phyloP scores from a whole-genome alignment of 2,888 invertebrate species.

The Latrodectus elegans region DNA sequence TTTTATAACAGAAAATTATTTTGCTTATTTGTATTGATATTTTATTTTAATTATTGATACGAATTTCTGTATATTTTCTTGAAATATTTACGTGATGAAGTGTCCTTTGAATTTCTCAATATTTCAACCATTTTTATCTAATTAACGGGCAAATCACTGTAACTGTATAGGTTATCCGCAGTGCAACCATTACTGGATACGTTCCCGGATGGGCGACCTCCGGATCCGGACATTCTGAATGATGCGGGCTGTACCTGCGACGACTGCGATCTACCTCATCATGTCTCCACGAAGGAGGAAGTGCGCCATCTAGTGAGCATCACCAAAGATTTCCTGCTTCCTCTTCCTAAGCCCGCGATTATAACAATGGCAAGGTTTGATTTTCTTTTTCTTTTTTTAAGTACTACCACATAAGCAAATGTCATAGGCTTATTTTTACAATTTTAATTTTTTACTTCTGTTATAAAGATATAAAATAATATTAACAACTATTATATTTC shows the following conservation, averaged over 20 bases:
- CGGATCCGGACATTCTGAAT: conserved; percentile 80
- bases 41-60: background rate
- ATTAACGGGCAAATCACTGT: background rate
- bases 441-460: too few relatives aligned
- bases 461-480: too few relatives aligned
- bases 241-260: conserved; percentile 93
- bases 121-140: too few relatives aligned
- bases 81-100: too few relatives aligned
- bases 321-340: conserved; percentile 79
- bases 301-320: conserved; percentile 80
- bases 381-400: too few relatives aligned
- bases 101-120: too few relatives aligned
- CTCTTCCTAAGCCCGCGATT: conserved; percentile 81
- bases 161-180: background rate
- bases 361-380: conserved; percentile 83
- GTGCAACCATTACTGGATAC: conserved; percentile 42
- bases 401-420: too few relatives aligned
- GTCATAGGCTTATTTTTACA: too few relatives aligned
- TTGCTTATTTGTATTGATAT: background rate
- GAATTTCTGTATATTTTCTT: too few relatives aligned
- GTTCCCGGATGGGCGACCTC: conserved; percentile 44
- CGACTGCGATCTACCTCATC: conserved; percentile 86
- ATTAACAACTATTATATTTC: too few relatives aligned
- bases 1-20: background rate
- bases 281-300: conserved; percentile 83